Evolutionary conservation across 1,140 invertebrate species (phyloP).

Genomic region (Drosophila baimaii): DNA sequence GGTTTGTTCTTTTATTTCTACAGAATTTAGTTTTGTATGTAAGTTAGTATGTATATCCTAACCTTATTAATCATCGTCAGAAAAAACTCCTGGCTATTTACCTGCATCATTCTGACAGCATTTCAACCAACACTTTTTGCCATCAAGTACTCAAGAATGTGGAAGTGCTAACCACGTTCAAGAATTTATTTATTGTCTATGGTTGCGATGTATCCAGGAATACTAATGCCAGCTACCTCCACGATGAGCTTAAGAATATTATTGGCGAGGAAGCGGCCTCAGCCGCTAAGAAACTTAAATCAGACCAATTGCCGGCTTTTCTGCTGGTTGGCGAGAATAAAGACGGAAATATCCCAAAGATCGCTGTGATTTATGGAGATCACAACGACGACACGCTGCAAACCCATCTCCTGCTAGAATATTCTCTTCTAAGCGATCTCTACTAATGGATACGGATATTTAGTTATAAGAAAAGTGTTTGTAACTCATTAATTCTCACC

Average conservation of each 20-base stretch:
- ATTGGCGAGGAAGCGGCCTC: neutral
- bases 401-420: neutral
- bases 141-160: constrained; percentile 95
- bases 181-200: constrained; percentile 93
- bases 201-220: constrained; percentile 96
- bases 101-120: constrained; percentile 95
- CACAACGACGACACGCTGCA: constrained; percentile 93
- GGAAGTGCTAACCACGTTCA: neutral
- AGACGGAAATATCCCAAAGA: neutral
- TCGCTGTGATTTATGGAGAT: constrained; percentile 84
- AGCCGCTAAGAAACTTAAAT: neutral
- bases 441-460: neutral
- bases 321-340: neutral
- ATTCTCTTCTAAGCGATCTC: neutral
- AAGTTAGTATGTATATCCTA: no score
- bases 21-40: no score
- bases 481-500: neutral
- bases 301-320: constrained; percentile 38
- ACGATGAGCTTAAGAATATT: neutral
- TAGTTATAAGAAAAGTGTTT: neutral
- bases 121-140: constrained; percentile 97
- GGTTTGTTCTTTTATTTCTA: no score
- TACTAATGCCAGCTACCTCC: constrained; percentile 90
- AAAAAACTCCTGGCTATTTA: constrained; percentile 95
- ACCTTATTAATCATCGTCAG: no score